These are phyloP conservation scores for Lagorchestes hirsutus DNA, from an alignment of 2,797 vertebrate genomes.

Conservation along the genomic window DNA sequence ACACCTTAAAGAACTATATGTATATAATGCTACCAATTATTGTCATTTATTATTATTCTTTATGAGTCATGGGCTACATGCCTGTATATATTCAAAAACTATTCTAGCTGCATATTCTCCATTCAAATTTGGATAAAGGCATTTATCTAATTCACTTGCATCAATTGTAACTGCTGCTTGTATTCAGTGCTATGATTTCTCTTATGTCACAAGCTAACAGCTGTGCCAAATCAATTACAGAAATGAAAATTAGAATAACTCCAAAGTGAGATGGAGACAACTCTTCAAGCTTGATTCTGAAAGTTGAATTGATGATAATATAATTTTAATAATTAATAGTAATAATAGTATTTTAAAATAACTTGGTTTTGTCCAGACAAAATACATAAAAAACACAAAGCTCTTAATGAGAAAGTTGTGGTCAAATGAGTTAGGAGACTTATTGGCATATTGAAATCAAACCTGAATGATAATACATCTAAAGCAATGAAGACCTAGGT, in stretches of 20 bases:
- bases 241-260: neutral
- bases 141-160: neutral
- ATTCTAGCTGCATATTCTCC: neutral
- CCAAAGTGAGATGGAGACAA: neutral
- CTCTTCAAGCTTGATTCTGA: neutral
- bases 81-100: neutral
- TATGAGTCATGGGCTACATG: neutral
- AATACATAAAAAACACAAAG: neutral
- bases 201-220: conserved; percentile 2
- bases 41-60: neutral
- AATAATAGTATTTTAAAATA: neutral
- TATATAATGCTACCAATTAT: neutral
- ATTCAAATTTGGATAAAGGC: neutral
- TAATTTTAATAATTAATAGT: neutral
- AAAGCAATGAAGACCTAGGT: neutral
- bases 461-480: neutral
- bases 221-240: neutral
- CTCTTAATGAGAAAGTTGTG: neutral
- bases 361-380: neutral
- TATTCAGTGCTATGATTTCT: conserved; percentile 5
- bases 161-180: neutral
- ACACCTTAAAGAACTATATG: neutral
- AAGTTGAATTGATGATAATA: neutral
- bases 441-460: neutral
- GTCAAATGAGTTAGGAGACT: neutral